Conservation (phyloP, 2,797 vertebrate species). For the Tangara arthus region DNA sequence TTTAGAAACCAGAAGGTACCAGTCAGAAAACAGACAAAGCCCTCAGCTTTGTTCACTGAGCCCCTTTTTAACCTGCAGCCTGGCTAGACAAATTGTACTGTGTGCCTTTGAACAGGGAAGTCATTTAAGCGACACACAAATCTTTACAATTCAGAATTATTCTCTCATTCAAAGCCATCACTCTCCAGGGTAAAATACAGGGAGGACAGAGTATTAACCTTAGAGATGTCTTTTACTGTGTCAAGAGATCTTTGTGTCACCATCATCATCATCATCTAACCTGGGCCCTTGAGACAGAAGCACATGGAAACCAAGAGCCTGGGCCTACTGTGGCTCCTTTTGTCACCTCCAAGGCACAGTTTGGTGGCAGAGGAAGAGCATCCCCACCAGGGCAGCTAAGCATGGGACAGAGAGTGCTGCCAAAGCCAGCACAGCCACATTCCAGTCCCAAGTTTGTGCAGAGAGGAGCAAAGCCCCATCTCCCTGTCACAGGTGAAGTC, state of each 20-base stretch:
- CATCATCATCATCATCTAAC: not conserved
- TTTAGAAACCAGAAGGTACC: not conserved
- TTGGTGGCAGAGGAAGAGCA: not conserved
- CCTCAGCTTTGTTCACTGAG: not conserved
- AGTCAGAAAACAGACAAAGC: not conserved
- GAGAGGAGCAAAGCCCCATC: not conserved
- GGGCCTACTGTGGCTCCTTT: not conserved
- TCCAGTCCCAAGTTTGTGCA: fast-evolving
- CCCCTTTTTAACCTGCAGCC: not conserved
- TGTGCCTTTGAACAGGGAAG: not conserved
- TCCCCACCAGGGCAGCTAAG: not conserved
- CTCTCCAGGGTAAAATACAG: not conserved
- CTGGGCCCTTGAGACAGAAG: not conserved
- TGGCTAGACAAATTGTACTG: not conserved
- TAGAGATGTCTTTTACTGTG: not conserved
- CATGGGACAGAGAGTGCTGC: not conserved
- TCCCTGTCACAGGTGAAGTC: not conserved
- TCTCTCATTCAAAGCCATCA: not conserved
- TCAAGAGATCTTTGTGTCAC: not conserved
- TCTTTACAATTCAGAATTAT: not conserved
- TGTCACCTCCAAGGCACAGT: not conserved
- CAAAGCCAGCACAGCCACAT: fast-evolving
- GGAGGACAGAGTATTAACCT: not conserved
- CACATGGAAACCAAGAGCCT: not conserved
- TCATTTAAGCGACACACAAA: not conserved